Evolutionary conservation across 35 echinoderm and acorn worm species (phyloP).

Genomic region (Apostichopus parvimensis): DNA sequence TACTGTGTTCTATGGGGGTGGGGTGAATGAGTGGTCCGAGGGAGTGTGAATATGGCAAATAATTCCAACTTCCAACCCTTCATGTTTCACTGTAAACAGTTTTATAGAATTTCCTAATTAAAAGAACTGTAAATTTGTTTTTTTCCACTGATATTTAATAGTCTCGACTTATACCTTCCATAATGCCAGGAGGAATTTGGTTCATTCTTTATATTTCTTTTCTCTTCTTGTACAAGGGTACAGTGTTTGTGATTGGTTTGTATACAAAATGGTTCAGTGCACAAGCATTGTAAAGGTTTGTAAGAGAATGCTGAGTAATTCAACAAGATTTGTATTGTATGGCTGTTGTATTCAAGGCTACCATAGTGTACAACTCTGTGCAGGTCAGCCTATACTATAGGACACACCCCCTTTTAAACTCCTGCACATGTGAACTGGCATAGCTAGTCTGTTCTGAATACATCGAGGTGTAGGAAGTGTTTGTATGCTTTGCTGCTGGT

Average conservation of each 20-base stretch:
- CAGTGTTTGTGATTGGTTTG: neutral
- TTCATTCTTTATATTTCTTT: too few relatives aligned
- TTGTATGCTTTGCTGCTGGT: neutral
- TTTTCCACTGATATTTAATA: too few relatives aligned
- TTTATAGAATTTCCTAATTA: too few relatives aligned
- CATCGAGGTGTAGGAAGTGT: neutral
- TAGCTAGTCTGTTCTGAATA: neutral
- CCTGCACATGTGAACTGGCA: neutral
- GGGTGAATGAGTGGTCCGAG: too few relatives aligned
- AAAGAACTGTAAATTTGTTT: too few relatives aligned
- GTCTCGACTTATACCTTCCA: too few relatives aligned
- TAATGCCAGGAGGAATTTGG: too few relatives aligned
- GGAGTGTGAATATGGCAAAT: too few relatives aligned
- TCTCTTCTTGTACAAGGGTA: too few relatives aligned
- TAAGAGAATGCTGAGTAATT: neutral
- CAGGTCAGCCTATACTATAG: neutral
- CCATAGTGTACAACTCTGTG: conserved; percentile 1
- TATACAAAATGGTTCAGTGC: neutral
- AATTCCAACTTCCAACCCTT: too few relatives aligned
- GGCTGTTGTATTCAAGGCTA: neutral
- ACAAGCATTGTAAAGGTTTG: neutral
- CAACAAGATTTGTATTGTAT: neutral
- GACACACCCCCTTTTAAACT: conserved; percentile 16
- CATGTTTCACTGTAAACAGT: too few relatives aligned
- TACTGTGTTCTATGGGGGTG: too few relatives aligned